A percentile compares a stretch with the other conserved stretches of the same genome.
These are phyloP conservation scores for Cyrtorhinus lividipennis DNA, from an alignment of 1,140 invertebrate species.

Conservation along the genomic window DNA sequence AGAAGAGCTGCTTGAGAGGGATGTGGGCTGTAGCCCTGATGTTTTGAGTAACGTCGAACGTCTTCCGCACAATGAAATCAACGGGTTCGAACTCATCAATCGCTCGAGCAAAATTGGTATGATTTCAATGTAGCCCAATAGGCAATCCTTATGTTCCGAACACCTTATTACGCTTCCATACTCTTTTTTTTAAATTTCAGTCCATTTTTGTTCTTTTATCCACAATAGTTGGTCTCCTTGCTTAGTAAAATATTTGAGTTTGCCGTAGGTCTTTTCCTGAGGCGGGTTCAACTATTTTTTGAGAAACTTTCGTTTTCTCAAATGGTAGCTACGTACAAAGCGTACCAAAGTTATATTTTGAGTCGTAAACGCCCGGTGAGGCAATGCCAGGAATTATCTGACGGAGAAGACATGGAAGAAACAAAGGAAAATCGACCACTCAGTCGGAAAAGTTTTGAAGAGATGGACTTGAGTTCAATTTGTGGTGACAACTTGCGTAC, in stretches of 20 bases:
- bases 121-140: no score
- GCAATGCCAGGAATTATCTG: slow-evolving; percentile 10
- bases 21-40: slow-evolving; percentile 45
- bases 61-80: slow-evolving; percentile 20
- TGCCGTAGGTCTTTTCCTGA: slow-evolving; percentile 57
- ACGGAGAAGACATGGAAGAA: slow-evolving; percentile 10
- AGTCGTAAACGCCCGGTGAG: slow-evolving; percentile 31
- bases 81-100: slow-evolving; percentile 27
- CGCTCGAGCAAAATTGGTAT: slow-evolving; percentile 33
- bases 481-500: not conserved
- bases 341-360: slow-evolving; percentile 43
- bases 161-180: no score
- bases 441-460: slow-evolving; percentile 1
- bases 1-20: slow-evolving; percentile 35
- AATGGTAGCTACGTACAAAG: slow-evolving; percentile 50
- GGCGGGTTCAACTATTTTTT: slow-evolving; percentile 61
- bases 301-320: slow-evolving; percentile 70
- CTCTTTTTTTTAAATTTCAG: no score
- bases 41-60: slow-evolving; percentile 38
- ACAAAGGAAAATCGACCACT: not conserved
- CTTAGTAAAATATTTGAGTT: no score
- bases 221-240: no score
- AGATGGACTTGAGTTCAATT: slow-evolving; percentile 27
- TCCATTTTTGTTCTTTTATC: slow-evolving; percentile 27
- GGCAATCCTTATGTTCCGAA: slow-evolving; percentile 26